A percentile compares a stretch with the other conserved stretches of the same genome.
phyloP scores from a whole-genome alignment of 2,113 vertebrate species.

The Pelusios castaneus region DNA sequence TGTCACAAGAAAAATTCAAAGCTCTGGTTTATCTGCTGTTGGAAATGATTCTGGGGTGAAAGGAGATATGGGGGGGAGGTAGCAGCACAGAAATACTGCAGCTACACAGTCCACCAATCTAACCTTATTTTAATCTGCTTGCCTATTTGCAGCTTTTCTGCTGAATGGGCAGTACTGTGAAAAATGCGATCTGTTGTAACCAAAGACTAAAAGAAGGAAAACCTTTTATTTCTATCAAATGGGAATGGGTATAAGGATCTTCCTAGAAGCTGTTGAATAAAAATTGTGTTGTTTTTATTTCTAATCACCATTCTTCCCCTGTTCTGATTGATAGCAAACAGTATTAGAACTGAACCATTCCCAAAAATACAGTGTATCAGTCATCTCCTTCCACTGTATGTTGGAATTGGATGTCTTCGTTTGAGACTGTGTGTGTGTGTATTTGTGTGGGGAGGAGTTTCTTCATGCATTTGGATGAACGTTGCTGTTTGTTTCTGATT shows the following conservation, averaged over 20 bases:
- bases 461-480: not conserved
- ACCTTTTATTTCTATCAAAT: slow-evolving; percentile 3
- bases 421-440: not conserved
- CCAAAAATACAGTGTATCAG: slow-evolving; percentile 6
- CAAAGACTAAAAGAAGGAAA: slow-evolving; percentile 12
- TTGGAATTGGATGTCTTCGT: slow-evolving; percentile 41
- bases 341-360: slow-evolving; percentile 40
- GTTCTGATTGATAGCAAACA: slow-evolving; percentile 18
- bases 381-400: not conserved
- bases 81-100: not conserved
- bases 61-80: not conserved
- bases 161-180: slow-evolving; percentile 31
- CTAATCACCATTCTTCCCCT: slow-evolving; percentile 24
- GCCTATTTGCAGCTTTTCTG: slow-evolving; percentile 37
- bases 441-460: accelerated
- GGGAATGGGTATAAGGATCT: not conserved
- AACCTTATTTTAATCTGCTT: slow-evolving; percentile 36
- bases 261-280: slow-evolving; percentile 15
- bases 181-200: slow-evolving; percentile 37
- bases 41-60: slow-evolving; percentile 48
- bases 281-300: slow-evolving; percentile 20
- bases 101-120: slow-evolving; percentile 12
- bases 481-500: not conserved
- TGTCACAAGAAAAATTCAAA: slow-evolving; percentile 69
- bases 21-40: slow-evolving; percentile 67